Base-by-base conservation (phyloP, 2,113 vertebrate species). In the Salvelinus sp. region DNA sequence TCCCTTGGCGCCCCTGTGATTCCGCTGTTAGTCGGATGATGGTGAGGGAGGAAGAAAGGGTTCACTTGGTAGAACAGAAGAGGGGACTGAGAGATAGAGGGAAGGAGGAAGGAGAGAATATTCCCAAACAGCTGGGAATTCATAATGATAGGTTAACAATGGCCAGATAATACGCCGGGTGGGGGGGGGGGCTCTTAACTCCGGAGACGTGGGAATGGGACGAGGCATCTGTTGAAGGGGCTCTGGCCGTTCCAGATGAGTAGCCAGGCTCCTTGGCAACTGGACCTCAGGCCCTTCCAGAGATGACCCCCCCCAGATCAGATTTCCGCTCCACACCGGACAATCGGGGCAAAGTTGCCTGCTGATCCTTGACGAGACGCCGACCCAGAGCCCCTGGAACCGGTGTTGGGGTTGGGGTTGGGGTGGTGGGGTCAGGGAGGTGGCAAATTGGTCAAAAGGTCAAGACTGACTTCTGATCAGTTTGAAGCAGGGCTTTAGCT, bases 121-220 rank as follows among this genome's bases (percentile, higher is more conserved):
- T 60, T 77, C 72, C 77, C 71, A 54, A 83, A 83, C 82, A 85
- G 84, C 81, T 83, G 84, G 84, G 73, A 47, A 74, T 73, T 70
- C 75, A 65, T 76, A 83, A 85, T 86, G 80, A 86, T 80, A 80
- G 72, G 69, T 83, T 80, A 82, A 85, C 82, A 88, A 86, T 86
- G 77, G 50, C 71, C 75, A 78, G 82, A 83, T 79, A 82, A 68
- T 71, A 83, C 68, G 72, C 30, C 27, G 57, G 25, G 23, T 18
- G 33, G 22, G n/a, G 58, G 25, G 28, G 28, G 28, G 28, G 28
- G 0, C n/a, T 33, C 50, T 44, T 2, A 44, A 44, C 38, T 30
- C 13, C 54, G 58, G 79, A 69, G 76, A 84, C 75, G 74, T 79
- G 81, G 82, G 86, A 84, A 83, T 86, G 75, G 70, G 76, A 64